These are phyloP conservation scores for Epinotia brunnichana DNA, from an alignment of 2,888 invertebrate genomes.

Conservation along the genomic window DNA sequence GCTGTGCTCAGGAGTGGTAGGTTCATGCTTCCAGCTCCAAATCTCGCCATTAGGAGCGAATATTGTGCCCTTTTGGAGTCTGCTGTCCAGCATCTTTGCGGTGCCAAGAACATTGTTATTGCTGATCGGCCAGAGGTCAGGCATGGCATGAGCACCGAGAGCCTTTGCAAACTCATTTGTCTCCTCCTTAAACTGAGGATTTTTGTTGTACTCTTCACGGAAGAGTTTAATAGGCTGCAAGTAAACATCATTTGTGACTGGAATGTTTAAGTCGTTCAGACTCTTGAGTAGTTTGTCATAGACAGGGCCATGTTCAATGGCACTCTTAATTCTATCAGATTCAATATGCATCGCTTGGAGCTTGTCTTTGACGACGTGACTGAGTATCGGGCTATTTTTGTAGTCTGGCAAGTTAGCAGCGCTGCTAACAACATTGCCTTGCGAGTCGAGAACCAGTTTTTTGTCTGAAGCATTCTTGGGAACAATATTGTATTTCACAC, in stretches of 20 bases:
- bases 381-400: slow-evolving; percentile 77
- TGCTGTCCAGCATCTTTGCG: slow-evolving; percentile 72
- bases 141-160: slow-evolving; percentile 75
- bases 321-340: slow-evolving; percentile 83
- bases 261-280: slow-evolving; percentile 79
- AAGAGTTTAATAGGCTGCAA: slow-evolving; percentile 82
- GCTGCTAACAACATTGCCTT: slow-evolving; percentile 79
- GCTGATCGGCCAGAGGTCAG: slow-evolving; percentile 69
- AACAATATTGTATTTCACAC: slow-evolving; percentile 78
- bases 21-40: slow-evolving; percentile 82
- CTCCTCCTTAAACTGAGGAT: slow-evolving; percentile 83
- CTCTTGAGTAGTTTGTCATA: slow-evolving; percentile 84
- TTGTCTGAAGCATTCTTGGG: slow-evolving; percentile 81
- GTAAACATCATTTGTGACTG: slow-evolving; percentile 80
- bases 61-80: slow-evolving; percentile 79
- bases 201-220: slow-evolving; percentile 80
- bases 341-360: slow-evolving; percentile 82
- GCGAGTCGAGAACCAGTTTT: slow-evolving; percentile 76
- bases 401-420: slow-evolving; percentile 79
- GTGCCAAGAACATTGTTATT: slow-evolving; percentile 77
- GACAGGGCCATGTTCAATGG: slow-evolving; percentile 83
- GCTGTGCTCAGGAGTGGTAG: slow-evolving; percentile 77
- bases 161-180: slow-evolving; percentile 80
- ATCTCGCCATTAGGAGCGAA: slow-evolving; percentile 81
- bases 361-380: slow-evolving; percentile 78